Evolutionary conservation across 2,797 vertebrate species (phyloP).

Genomic region (Siniperca scherzeri): DNA sequence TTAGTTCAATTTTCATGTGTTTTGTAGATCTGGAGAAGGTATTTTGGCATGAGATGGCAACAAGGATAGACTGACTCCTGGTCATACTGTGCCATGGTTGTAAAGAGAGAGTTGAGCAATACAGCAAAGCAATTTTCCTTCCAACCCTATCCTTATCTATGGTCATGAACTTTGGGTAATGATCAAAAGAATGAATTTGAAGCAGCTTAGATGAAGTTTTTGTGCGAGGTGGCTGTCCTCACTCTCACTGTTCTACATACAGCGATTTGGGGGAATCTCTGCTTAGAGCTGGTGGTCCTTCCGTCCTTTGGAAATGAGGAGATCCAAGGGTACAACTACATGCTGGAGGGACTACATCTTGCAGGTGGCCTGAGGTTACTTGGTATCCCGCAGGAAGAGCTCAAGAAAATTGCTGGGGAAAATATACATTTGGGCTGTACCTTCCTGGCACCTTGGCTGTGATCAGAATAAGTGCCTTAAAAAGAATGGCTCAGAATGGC

Average conservation of each 20-base stretch:
- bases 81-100: background rate
- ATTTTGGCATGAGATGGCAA: background rate
- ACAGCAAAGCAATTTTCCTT: background rate
- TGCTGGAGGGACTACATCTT: background rate
- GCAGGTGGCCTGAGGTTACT: slow-evolving; percentile 2
- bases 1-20: background rate
- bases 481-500: background rate
- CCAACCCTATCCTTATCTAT: background rate
- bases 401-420: background rate
- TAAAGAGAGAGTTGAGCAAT: background rate
- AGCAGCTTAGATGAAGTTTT: background rate
- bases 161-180: background rate
- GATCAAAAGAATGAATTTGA: background rate
- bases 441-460: background rate
- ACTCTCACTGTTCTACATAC: background rate
- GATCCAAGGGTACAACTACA: background rate
- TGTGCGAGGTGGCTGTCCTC: background rate
- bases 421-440: background rate
- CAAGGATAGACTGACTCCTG: background rate
- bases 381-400: background rate
- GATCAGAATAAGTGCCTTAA: background rate
- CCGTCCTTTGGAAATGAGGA: background rate
- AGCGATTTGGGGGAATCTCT: background rate
- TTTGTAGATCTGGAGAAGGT: background rate
- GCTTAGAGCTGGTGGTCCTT: background rate